Percentiles rank a stretch among this genome's conserved stretches.
These are phyloP conservation scores for Resseliella maxima DNA, from an alignment of 2,888 invertebrate species.

Conservation along the genomic window DNA sequence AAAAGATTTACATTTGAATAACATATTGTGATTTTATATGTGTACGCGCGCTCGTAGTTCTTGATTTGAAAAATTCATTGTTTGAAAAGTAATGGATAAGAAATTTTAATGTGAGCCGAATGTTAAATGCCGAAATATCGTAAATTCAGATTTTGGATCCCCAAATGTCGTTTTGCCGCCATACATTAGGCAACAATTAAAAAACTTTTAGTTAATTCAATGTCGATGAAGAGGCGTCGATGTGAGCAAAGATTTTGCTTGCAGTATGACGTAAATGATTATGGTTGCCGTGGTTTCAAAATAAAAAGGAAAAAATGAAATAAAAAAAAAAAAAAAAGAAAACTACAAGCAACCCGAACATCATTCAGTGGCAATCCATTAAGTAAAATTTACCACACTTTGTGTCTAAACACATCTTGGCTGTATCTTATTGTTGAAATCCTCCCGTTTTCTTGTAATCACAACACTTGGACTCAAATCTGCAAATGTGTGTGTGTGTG, in stretches of 20 bases:
- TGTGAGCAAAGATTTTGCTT: neutral
- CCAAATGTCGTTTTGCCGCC: neutral
- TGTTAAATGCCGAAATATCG: neutral
- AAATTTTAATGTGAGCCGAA: neutral
- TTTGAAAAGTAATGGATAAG: neutral
- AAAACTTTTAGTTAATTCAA: slow-evolving; percentile 18
- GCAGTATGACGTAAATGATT: slow-evolving; percentile 30
- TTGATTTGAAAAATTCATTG: neutral
- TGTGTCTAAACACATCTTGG: slow-evolving; percentile 29
- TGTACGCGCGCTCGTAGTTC: neutral
- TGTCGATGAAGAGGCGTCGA: neutral
- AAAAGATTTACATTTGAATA: neutral
- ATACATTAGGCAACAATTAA: slow-evolving; percentile 3
- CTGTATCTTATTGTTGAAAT: neutral
- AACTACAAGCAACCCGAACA: neutral
- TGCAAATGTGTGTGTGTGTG: neutral
- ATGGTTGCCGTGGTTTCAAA: slow-evolving; percentile 11
- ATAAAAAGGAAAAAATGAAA: neutral
- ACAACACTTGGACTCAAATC: neutral
- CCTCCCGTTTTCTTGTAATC: neutral
- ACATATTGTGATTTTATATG: neutral
- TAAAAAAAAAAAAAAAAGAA: neutral
- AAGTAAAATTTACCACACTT: neutral
- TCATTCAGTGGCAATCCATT: slow-evolving; percentile 44
- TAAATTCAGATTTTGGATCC: neutral